Conservation (phyloP, 2,888 invertebrate species). For the Strigamia maritima region DNA sequence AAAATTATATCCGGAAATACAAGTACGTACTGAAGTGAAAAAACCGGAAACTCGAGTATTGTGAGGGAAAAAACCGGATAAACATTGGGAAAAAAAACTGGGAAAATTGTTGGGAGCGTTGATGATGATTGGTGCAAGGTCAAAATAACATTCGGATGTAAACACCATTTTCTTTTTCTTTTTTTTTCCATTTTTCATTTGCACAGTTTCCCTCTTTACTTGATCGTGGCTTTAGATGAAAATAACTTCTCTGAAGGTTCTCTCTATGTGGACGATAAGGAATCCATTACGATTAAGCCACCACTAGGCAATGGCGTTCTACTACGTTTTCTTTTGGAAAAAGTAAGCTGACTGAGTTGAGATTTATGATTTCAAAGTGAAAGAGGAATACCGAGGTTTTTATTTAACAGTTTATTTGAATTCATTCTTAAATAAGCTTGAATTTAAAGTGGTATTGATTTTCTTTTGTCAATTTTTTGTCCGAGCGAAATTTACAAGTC, state of each 20-base stretch:
- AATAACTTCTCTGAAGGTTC: conserved; percentile 43
- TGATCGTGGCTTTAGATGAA: conserved; percentile 45
- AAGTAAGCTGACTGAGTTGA: background rate
- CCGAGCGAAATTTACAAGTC: background rate
- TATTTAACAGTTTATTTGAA: background rate
- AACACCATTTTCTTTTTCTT: background rate
- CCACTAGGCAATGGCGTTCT: conserved; percentile 6
- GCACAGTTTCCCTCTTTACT: conserved; percentile 37
- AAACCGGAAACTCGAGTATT: too few species aligned
- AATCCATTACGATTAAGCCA: conserved; percentile 17
- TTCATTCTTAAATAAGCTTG: too few species aligned
- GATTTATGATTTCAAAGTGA: background rate
- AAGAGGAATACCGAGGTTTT: background rate
- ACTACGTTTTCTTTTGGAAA: background rate
- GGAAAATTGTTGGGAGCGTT: background rate
- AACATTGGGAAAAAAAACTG: background rate
- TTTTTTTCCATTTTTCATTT: background rate
- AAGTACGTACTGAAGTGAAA: too few species aligned
- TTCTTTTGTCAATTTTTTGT: background rate
- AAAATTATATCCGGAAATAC: too few species aligned
- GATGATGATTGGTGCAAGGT: background rate
- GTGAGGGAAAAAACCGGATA: background rate
- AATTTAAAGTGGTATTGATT: background rate
- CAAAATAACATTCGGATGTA: background rate
- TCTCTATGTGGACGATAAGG: conserved; percentile 46